phyloP scores from a whole-genome alignment of 1,140 invertebrate species.

The Aphaenogaster rudis region DNA sequence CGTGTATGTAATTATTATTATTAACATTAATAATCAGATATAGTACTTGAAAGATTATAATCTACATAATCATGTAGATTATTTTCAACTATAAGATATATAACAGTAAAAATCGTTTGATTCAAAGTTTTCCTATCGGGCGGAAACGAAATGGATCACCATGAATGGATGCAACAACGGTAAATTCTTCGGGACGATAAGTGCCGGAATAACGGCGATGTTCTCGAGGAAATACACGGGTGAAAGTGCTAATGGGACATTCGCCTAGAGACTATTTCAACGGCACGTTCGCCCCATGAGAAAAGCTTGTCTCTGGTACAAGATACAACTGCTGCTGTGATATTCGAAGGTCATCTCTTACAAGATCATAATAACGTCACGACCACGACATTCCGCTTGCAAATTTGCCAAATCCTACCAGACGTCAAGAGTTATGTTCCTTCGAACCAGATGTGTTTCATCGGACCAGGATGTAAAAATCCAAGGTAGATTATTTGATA shows the following conservation, averaged over 20 bases:
- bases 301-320: neutral
- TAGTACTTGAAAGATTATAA: too few relatives aligned
- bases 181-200: conserved; percentile 70
- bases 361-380: neutral
- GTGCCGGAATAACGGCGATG: conserved; percentile 70
- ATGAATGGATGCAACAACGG: conserved; percentile 66
- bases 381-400: neutral
- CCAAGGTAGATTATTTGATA: neutral
- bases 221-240: conserved; percentile 78
- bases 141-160: conserved; percentile 10
- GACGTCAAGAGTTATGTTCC: neutral
- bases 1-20: neutral
- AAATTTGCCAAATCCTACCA: neutral
- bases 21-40: neutral
- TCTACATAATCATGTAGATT: neutral
- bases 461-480: neutral
- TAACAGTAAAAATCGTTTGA: neutral
- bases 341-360: neutral
- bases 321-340: neutral
- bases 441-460: neutral
- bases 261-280: conserved; percentile 47
- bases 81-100: neutral
- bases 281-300: conserved; percentile 39
- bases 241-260: conserved; percentile 79
- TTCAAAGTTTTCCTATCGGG: neutral